Percentiles rank a stretch among this genome's conserved stretches.
These are phyloP conservation scores for Odontocolon sp. DNA, from an alignment of 2,888 invertebrate species.

Conservation along the genomic window DNA sequence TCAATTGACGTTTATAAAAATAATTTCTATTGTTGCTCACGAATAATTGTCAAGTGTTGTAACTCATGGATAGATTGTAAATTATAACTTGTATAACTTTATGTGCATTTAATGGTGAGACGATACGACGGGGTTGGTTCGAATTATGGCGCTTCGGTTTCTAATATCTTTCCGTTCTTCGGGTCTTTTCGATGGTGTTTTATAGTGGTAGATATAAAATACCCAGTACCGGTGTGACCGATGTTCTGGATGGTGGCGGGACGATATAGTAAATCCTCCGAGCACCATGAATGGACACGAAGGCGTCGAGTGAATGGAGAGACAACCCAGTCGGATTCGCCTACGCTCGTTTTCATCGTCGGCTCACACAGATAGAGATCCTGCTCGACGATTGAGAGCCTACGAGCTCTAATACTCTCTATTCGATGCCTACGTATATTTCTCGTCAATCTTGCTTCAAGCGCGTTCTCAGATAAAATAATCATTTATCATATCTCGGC, in stretches of 20 bases:
- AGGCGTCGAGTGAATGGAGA: constrained; percentile 75
- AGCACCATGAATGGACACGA: constrained; percentile 76
- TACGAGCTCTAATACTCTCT: not conserved
- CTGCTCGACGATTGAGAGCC: constrained; percentile 13
- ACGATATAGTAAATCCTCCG: constrained; percentile 65
- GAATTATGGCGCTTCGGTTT: not conserved
- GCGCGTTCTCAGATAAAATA: not conserved
- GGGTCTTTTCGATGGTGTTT: not conserved
- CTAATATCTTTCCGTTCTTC: not conserved
- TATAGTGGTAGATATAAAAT: constrained; percentile 44
- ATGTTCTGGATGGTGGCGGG: constrained; percentile 45
- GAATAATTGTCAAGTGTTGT: not conserved
- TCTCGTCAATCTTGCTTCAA: not conserved
- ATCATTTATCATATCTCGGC: not conserved
- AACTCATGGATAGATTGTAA: not conserved
- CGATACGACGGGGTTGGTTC: not conserved
- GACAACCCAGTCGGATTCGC: constrained; percentile 57
- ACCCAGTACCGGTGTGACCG: constrained; percentile 59
- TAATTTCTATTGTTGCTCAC: not conserved
- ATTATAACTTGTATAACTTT: not conserved
- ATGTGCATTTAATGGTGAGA: too few species aligned
- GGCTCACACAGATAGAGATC: constrained; percentile 34
- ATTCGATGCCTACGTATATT: not conserved
- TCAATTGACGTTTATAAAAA: constrained; percentile 23
- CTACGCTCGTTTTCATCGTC: constrained; percentile 61